Evolutionary conservation across 2,797 vertebrate species (phyloP), one percentile per base, ranked within the genome.

Genomic region (Melanotaenia maccullochi): DNA sequence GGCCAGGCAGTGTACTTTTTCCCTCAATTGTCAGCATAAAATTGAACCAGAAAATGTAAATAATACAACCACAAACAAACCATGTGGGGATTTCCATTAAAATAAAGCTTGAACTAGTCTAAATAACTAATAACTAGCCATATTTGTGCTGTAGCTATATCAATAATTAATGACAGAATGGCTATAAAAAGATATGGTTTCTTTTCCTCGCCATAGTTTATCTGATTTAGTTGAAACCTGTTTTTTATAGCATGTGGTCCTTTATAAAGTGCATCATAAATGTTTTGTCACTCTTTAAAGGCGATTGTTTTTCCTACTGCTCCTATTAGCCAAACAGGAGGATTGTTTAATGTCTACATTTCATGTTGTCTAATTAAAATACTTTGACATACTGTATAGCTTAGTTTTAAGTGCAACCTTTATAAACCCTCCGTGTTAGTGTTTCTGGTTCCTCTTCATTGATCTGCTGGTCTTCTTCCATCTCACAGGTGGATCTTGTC

Each of bases 401-500:
- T 28, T 14, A 0, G 11, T 66, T 62, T 33, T 32, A 38, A 40
- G 32, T 35, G 51, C 3, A 28, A 55, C 67, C 65, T 5, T 38
- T 22, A 38, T 24, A 3, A 32, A 30, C 33, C 60, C 40, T 22
- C 64, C 40, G 52, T 63, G 32, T 76, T 42, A 42, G 44, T 59
- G 36, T 36, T 36, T 65, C 57, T 28, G 62, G 66, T 64, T 44
- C 60, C 70, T 68, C 58, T 40, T 72, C 71, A 72, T 71, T 78
- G 65, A 85, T 80, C 68, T 85, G 74, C 71, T 77, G 64, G 63
- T 73, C 63, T 81, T 83, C 67, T 83, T 58, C 68, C 62, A 55
- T 85, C 83, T 83, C 81, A 85, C 90, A 90, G 91, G 88, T 90
- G 86, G 89, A 85, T 83, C 77, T 81, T 83, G 64, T 64, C 79